Percentiles rank a stretch among this genome's conserved stretches.
These are phyloP conservation scores for Nymphalis io DNA, from an alignment of 1,140 invertebrate species.

Conservation along the genomic window DNA sequence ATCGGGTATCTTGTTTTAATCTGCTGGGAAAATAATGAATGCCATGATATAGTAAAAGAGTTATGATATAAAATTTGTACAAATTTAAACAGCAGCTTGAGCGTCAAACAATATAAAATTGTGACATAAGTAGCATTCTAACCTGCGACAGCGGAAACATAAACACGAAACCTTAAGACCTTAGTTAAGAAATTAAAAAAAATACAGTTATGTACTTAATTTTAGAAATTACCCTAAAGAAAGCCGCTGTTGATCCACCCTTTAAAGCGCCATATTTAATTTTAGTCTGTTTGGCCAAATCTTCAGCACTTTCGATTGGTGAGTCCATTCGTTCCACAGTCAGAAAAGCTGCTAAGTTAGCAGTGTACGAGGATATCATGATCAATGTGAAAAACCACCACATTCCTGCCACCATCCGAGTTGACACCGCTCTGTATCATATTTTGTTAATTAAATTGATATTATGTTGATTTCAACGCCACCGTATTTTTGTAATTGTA, in stretches of 20 bases:
- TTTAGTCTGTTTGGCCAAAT: constrained; percentile 97
- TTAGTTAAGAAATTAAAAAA: not conserved
- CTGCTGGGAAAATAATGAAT: too few relatives aligned
- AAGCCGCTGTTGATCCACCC: constrained; percentile 94
- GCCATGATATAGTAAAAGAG: too few relatives aligned
- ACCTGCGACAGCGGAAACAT: too few relatives aligned
- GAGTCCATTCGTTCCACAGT: constrained; percentile 98
- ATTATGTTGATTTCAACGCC: not conserved
- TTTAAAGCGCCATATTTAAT: constrained; percentile 98
- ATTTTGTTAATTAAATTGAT: not conserved
- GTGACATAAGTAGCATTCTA: too few relatives aligned
- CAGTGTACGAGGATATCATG: constrained; percentile 99
- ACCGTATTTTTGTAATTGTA: not conserved
- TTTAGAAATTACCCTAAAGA: constrained; percentile 89
- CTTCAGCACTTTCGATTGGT: constrained; percentile 97
- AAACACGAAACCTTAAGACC: too few relatives aligned
- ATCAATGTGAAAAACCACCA: constrained; percentile 99
- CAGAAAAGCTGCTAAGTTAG: constrained; percentile 97
- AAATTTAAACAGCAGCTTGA: too few relatives aligned
- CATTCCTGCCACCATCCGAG: constrained; percentile 93
- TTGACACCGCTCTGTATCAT: constrained; percentile 88
- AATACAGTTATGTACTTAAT: not conserved
- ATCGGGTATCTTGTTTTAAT: too few relatives aligned
- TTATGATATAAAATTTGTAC: too few relatives aligned
- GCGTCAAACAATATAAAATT: too few relatives aligned